These are phyloP conservation scores for Orius laevigatus DNA, from an alignment of 1,140 invertebrate genomes.

Conservation along the genomic window DNA sequence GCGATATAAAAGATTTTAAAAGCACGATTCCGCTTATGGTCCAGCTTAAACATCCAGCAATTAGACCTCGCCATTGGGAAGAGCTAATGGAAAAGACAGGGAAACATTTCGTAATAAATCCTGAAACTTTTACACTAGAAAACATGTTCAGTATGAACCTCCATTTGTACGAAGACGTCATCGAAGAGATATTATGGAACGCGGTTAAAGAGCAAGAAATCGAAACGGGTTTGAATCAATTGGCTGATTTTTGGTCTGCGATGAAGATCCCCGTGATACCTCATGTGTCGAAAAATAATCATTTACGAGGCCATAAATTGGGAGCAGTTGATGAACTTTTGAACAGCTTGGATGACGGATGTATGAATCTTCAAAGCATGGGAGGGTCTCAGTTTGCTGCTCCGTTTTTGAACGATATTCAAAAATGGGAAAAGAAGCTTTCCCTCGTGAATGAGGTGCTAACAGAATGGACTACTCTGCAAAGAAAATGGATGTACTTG, in stretches of 20 bases:
- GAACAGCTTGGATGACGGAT: constrained; percentile 68
- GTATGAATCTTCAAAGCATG: constrained; percentile 80
- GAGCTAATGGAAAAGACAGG: constrained; percentile 76
- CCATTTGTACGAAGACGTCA: constrained; percentile 65
- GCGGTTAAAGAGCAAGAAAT: constrained; percentile 78
- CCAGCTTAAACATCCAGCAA: constrained; percentile 76
- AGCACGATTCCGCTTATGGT: constrained; percentile 74
- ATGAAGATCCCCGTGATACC: background rate
- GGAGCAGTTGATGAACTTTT: constrained; percentile 67
- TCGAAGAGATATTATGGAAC: constrained; percentile 66
- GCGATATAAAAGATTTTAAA: constrained; percentile 76
- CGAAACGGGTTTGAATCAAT: constrained; percentile 38
- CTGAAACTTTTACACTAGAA: constrained; percentile 68
- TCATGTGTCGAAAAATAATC: too few relatives aligned
- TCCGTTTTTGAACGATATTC: constrained; percentile 61
- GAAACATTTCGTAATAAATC: constrained; percentile 63
- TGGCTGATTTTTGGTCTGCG: background rate
- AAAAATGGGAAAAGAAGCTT: constrained; percentile 68
- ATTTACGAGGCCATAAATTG: constrained; percentile 45
- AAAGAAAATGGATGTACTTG: constrained; percentile 77
- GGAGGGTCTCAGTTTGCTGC: constrained; percentile 77
- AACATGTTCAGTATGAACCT: constrained; percentile 86
- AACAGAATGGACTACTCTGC: constrained; percentile 67
- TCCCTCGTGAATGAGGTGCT: constrained; percentile 68
- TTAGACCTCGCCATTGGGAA: constrained; percentile 75